These are phyloP conservation scores for Sebastes iracundus DNA, from an alignment of 2,797 vertebrate species.

Conservation along the genomic window DNA sequence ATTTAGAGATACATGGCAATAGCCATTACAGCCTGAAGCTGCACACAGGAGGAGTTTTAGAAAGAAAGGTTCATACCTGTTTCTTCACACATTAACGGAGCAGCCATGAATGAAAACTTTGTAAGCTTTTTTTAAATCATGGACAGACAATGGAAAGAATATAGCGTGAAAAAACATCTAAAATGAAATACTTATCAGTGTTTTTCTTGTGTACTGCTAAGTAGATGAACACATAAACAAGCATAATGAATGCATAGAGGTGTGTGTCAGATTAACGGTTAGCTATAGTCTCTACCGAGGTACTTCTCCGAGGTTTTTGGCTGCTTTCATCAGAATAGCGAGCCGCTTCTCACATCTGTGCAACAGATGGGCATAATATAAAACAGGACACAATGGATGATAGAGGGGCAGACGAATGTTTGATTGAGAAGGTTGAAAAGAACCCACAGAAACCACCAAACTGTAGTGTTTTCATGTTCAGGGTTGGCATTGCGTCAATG, in stretches of 20 bases:
- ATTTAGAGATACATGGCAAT: not conserved
- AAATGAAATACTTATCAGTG: not conserved
- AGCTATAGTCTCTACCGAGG: not conserved
- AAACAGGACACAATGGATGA: slow-evolving; percentile 46
- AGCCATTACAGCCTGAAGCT: not conserved
- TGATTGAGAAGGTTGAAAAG: slow-evolving; percentile 56
- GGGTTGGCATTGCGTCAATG: slow-evolving; percentile 27
- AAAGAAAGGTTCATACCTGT: not conserved
- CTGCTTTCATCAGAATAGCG: slow-evolving; percentile 25
- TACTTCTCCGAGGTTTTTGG: slow-evolving; percentile 4
- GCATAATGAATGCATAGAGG: not conserved
- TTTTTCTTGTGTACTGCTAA: not conserved
- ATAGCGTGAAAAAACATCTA: not conserved
- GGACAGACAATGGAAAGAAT: not conserved
- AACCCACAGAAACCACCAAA: slow-evolving; percentile 49
- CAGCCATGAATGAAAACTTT: not conserved
- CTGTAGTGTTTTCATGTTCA: slow-evolving; percentile 42
- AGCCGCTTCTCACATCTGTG: slow-evolving; percentile 53
- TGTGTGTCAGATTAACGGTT: not conserved
- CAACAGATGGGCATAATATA: slow-evolving; percentile 55
- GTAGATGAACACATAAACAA: not conserved
- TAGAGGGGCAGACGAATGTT: slow-evolving; percentile 50
- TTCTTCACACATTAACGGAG: not conserved
- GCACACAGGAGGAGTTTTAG: not conserved
- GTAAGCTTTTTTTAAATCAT: not conserved